Evolutionary conservation across 2,113 vertebrate species (phyloP), one percentile per base, ranked within the genome.

Genomic region (Cyphomyrus plagiostoma): DNA sequence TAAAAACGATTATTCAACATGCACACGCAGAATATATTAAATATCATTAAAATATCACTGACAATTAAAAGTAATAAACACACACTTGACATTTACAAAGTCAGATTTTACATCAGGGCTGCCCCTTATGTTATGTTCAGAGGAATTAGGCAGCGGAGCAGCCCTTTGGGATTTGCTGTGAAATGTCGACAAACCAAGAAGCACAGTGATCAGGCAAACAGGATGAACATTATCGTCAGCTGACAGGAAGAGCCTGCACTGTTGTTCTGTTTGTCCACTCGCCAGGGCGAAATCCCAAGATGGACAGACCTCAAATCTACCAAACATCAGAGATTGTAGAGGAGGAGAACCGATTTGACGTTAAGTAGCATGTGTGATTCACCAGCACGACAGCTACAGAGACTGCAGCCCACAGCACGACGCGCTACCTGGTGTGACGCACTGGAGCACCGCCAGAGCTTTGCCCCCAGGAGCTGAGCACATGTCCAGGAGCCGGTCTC

Each of bases 401-500:
- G 42, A 21, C 39, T 19, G 13, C 35, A 83, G 42, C 35, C n/a
- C 26, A 42, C 46, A n/a, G 19, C 19, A n/a, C 2, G 19, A 82
- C 8, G 8, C 3, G 49, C 50, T 85, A 89, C 98, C 97, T 96
- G 98, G 98, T 7, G 2, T 94, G 35, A 97, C 97, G 91, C 95
- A 96, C 91, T 99, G 98, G 91, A 99, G 93, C 23, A 98, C 88
- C 46, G 96, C 96, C 8, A 99, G 21, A 0, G 97, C 96, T 95
- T 99, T 99, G 1, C 98, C 98, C 42, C 98, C 98, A 3, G 98
- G 98, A 8, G 98, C 98, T 82, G 98, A 97, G 92, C 98, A 99
- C 91, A 99, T 93, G 93, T 99, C 98, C 94, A 99, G 93, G 93
- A 98, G 94, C 0, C 91, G 93, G 17, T 99, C 97, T 6, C 97